Conservation (phyloP, 1,140 invertebrate genomes). For the Globodera rostochiensis region DNA sequence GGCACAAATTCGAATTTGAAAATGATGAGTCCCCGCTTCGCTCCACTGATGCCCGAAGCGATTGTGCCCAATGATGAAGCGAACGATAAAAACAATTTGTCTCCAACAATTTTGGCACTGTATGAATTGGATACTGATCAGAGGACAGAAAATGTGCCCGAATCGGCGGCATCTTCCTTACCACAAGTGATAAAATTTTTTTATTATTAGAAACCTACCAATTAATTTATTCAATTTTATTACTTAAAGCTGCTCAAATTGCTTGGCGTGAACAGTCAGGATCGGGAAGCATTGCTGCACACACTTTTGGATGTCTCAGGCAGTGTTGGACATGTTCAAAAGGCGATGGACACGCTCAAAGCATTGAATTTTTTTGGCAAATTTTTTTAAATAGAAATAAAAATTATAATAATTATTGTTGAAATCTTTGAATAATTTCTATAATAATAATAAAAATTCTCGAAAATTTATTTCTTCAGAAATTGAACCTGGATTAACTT, state of each 20-base stretch:
- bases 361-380: conserved; percentile 55
- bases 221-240: background rate
- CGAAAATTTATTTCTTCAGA: no score
- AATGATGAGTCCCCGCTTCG: conserved; percentile 57
- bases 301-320: conserved; percentile 60
- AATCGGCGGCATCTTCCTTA: background rate
- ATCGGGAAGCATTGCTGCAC: conserved; percentile 53
- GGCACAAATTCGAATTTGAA: conserved; percentile 35
- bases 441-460: no score
- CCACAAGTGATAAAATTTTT: background rate
- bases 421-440: no score
- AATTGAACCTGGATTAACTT: no score
- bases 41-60: conserved; percentile 60
- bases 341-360: conserved; percentile 52
- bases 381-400: no score
- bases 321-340: conserved; percentile 49
- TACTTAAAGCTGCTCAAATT: conserved; percentile 45
- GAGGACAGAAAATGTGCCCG: background rate
- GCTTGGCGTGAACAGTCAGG: conserved; percentile 48
- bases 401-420: no score
- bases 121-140: conserved; percentile 44
- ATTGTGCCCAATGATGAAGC: background rate
- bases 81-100: conserved; percentile 40
- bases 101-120: conserved; percentile 59
- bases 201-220: conserved; percentile 54